A percentile compares a stretch with the other conserved stretches of the same genome.
These are phyloP conservation scores for Ischnura elegans DNA, from an alignment of 2,888 invertebrate genomes.

Conservation along the genomic window DNA sequence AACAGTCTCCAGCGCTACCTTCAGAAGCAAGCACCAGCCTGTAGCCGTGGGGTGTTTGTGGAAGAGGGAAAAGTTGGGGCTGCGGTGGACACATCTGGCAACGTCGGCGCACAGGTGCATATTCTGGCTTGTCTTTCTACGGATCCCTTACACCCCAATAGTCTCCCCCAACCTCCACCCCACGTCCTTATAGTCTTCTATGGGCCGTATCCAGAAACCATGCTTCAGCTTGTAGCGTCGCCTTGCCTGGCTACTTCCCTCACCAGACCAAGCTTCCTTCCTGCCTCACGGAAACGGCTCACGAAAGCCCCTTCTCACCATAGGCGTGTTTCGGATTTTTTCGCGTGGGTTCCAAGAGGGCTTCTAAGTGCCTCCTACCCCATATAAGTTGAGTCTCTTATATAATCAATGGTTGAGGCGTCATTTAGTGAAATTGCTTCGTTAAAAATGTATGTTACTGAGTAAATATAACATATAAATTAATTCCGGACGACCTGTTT, in stretches of 20 bases:
- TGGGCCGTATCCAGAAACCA: no score
- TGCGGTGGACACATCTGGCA: neutral
- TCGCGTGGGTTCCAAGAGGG: no score
- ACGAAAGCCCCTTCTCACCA: neutral
- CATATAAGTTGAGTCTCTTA: no score
- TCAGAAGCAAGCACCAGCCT: neutral
- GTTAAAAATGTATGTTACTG: no score
- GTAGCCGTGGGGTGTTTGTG: neutral
- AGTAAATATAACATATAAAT: no score
- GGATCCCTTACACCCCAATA: constrained; percentile 22
- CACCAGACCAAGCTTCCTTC: neutral
- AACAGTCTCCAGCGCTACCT: neutral
- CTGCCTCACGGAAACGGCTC: neutral
- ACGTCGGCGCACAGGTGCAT: constrained; percentile 59
- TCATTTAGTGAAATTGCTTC: no score
- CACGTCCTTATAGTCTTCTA: no score
- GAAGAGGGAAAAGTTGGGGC: neutral
- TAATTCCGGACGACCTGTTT: no score
- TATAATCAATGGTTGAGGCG: no score
- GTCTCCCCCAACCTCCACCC: neutral
- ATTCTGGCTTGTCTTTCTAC: constrained; percentile 49
- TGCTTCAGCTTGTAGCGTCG: no score
- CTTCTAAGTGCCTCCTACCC: no score
- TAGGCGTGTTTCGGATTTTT: no score
- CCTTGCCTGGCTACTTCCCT: neutral